Evolutionary conservation across 2,113 vertebrate species (phyloP), one percentile per base, ranked within the genome.

Genomic region (Nesogale talazaci): DNA sequence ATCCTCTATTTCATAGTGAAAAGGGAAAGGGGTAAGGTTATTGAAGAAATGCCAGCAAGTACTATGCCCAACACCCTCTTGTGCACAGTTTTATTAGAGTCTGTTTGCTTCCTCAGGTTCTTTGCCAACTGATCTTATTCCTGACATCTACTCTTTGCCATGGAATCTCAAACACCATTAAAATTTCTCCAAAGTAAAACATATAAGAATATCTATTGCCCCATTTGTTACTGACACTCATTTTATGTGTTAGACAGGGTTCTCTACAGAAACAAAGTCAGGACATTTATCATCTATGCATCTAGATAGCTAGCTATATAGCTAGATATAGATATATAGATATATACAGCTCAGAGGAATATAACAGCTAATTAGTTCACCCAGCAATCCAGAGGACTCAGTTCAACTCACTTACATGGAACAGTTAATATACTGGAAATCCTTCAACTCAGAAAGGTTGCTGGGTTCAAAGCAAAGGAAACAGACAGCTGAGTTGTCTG

Each of bases 11-110:
- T 36, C 34, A 57, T 2, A 31, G 27, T 31, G 57, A 40, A 23
- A 69, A 12, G 27, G 14, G 4, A 67, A 31, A 67, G 15, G 31
- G n/a, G 67, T 16, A n/a, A 69, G 31, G 31, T 34, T 69, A 16
- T 34, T 36, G 23, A 10, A 65, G 15, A 83, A 15, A 56, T 29
- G 16, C 85, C 0, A 1, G 0, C 0, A 61, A 85, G 16, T 27
- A n/a, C 1, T 17, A 56, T 12, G 0, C 20, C 42, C 6, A 27
- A 36, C 2, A 34, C 1, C 10, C 1, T 23, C 2, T 4, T n/a
- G 29, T 22, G 20, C 42, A 29, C 2, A 27, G 17, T 36, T 61
- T 87, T 92, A 38, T 82, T 16, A 86, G 0, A 34, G 19, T 0
- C 20, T 6, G 1, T 11, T 67, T 36, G 31, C 57, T 76, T 27